Evolutionary conservation across 2,888 invertebrate genomes (phyloP), one percentile per base, ranked within the genome.

Genomic region (Drosophila mayaguana): DNA sequence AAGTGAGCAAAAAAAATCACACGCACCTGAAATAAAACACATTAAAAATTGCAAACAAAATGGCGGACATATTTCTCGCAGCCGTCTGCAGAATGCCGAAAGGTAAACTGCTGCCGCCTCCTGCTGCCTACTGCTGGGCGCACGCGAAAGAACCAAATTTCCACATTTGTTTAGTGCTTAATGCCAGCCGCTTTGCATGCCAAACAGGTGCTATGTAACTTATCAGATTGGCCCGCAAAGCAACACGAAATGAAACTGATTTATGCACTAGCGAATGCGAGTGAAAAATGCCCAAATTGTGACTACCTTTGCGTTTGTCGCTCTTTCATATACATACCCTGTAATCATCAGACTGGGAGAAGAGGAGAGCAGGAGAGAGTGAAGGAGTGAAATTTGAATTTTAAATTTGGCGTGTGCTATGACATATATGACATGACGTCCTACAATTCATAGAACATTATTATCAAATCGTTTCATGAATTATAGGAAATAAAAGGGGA

Each of bases 11-110:
- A 50, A 28, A 74, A 78, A 81, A 67, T 79, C 71, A 51, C 63
- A 72, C 77, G 63, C 63, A 60, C 63, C 61, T 32, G 50, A 56
- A 55, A 63, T 75, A 81, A 77, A 80, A 74, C 85, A 85, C 88
- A 87, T 89, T 87, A 87, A 87, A 87, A 87, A 86, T 88, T 88
- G 90, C 86, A 86, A 89, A 83, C 88, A 89, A 86, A 86, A 89
- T 86, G 88, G 86, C 85, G 89, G 89, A 88, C 90, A 88, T 89
- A 85, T 89, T 85, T 88, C 70, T 36, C 16, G 12, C 59, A 51
- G 62, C 75, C 66, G 46, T n/a, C 45, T 7, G 20, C 45, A 16
- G 67, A 77, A 66, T 81, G 88, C 87, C 80, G 76, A 72, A 82
- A 48, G 38, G 72, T 72, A 68, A 75, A 84, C 60, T 65, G 65